Evolutionary conservation across 2,888 invertebrate species (phyloP).

Genomic region (Copidosoma aretas): DNA sequence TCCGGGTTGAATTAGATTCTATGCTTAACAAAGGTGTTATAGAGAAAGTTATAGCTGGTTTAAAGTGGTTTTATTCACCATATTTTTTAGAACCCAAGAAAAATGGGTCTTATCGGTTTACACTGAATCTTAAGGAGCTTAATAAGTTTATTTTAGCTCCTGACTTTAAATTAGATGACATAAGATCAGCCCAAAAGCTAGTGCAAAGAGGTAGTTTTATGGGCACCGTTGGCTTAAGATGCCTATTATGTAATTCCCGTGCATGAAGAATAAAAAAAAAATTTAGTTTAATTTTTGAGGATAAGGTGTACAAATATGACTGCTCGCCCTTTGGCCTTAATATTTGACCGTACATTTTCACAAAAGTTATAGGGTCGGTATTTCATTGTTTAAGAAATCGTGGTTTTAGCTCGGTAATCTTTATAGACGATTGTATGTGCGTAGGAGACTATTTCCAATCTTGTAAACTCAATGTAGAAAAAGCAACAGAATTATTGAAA

Average conservation of each 20-base stretch:
- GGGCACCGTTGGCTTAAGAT: conserved; percentile 8
- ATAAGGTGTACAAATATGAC: background rate
- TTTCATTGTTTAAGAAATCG: background rate
- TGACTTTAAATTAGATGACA: background rate
- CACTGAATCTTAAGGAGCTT: conserved; percentile 32
- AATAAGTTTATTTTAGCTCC: conserved; percentile 23
- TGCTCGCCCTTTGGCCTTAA: background rate
- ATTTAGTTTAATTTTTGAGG: conserved; percentile 6
- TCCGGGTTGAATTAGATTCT: background rate
- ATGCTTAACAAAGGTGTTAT: conserved; percentile 22
- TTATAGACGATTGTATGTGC: background rate
- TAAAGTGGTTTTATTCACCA: conserved; percentile 28
- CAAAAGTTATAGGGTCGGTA: conserved; percentile 11
- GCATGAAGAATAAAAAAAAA: background rate
- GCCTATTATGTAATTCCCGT: conserved; percentile 8
- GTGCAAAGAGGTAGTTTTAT: background rate
- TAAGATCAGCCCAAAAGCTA: background rate
- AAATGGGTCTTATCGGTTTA: conserved; percentile 25
- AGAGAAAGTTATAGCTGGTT: conserved; percentile 1
- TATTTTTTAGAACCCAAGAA: conserved; percentile 35
- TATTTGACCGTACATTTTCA: background rate
- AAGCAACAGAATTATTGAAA: background rate
- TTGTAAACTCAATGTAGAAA: background rate
- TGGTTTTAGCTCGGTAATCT: background rate
- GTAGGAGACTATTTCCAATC: background rate